Percentiles rank a stretch among this genome's conserved stretches.
Conservation (phyloP, 2,888 invertebrate species). For the Zaprionus obscuricornis region DNA sequence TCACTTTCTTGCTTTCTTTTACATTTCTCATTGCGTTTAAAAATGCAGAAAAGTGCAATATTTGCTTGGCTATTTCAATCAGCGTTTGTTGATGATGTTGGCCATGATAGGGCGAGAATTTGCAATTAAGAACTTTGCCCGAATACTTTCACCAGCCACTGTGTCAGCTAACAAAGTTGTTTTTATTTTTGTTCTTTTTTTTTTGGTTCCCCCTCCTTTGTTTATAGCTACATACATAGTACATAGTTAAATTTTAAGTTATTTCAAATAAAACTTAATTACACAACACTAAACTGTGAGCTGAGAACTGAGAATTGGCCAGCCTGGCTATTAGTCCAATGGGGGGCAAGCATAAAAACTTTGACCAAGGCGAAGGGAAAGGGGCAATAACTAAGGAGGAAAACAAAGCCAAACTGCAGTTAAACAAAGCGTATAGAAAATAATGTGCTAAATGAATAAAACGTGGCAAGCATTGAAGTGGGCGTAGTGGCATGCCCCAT, state of each 20-base stretch:
- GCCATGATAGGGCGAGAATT: conserved; percentile 5
- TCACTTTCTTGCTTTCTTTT: neutral
- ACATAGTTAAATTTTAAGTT: conserved; percentile 34
- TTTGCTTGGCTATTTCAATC: conserved; percentile 65
- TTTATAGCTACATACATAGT: no score
- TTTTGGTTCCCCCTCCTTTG: no score
- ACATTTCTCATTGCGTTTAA: conserved; percentile 41
- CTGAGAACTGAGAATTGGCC: conserved; percentile 4
- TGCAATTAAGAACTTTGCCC: conserved; percentile 26
- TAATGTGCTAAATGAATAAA: conserved; percentile 63
- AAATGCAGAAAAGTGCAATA: conserved; percentile 61
- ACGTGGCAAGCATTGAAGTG: conserved; percentile 9
- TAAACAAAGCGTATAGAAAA: conserved; percentile 64
- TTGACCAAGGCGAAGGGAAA: conserved; percentile 13
- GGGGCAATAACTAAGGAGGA: no score
- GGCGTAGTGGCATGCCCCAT: neutral
- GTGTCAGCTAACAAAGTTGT: no score
- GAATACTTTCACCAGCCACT: conserved; percentile 13
- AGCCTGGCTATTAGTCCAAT: conserved; percentile 57
- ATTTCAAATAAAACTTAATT: conserved; percentile 54
- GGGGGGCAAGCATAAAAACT: conserved; percentile 58
- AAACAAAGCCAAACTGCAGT: conserved; percentile 31
- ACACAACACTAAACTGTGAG: conserved; percentile 38
- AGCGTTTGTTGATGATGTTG: conserved; percentile 28
- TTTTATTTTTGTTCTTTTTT: neutral